Evolutionary conservation across 2,113 vertebrate genomes (phyloP), one percentile per base, ranked within the genome.

Genomic region (Xiphophorus couchianus): DNA sequence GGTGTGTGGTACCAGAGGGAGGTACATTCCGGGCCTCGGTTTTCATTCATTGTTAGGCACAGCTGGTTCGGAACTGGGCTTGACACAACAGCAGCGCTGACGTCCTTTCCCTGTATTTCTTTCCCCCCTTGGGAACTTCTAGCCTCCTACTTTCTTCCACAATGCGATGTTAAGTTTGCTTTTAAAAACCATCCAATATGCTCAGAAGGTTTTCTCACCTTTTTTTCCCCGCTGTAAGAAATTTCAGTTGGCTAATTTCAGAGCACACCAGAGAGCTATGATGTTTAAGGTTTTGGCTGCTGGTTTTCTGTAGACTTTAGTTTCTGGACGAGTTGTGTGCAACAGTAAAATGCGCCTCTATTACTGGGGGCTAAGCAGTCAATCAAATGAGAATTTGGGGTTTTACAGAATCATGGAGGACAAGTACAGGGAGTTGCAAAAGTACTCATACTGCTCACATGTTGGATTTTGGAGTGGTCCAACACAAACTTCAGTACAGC

Each of bases 1-100:
- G 86, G 69, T 33, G 58, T 81, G 77, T 64, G 66, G 77, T 81
- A 89, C 90, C 88, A 91, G 87, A 89, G 88, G 91, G 91, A 90
- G 82, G 85, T 75, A 74, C 77, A 86, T 71, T 86, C 72, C 76
- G 75, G 78, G 75, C 78, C 70, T 65, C 74, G 62, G 77, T 82
- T 87, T 91, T 87, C 86, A 85, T 85, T 88, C 86, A 88, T 76
- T 75, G 77, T 88, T 80, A 84, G 69, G 64, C 68, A 77, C 60
- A 76, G 76, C 82, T 83, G 81, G 67, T 89, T 76, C 66, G 77
- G 83, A 89, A 85, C 78, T 67, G 78, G 77, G 62, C 75, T 82
- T 80, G 87, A 89, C 80, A 82, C 77, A 28, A 42, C 71, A 37
- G 73, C 81, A 75, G 54, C 69, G 54, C 75, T 35, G 66, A 67